Evolutionary conservation across 2,888 invertebrate species (phyloP), one percentile per base, ranked within the genome.

Genomic region (Polymixis lichenea): DNA sequence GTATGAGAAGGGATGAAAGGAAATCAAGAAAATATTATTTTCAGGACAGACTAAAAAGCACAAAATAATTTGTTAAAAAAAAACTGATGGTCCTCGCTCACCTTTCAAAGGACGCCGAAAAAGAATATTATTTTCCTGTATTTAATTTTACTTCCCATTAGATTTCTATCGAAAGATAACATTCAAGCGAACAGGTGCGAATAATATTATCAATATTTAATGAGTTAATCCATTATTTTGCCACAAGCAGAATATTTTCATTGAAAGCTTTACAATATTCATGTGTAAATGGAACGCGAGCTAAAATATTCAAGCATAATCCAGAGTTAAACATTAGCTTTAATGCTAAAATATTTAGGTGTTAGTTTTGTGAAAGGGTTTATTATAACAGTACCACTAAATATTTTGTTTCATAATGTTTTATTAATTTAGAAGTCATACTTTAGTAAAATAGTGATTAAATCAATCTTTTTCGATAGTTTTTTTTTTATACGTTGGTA

Each of bases 151-250:
- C 13, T 53, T 64, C 9, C 9, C 46, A 15, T 56, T 67, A 43
- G 15, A 38, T 62, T 68, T 15, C 32, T 46, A 58, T 19, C 8
- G 53, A 28, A 62, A 43, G 28, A 71, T 43, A 53, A n/a, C 15
- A 51, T 32, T 76, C 1, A 58, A 53, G n/a, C 28, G 55, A 68
- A 64, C 70, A n/a, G 32, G 19, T 43, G 61, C 17, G 32, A 66
- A 73, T 62, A 22, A 60, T 51, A 25, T 15, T 62, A 32, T 75
- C 28, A 46, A 80, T 82, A 49, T 84, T 80, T 68, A 71, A 82
- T 84, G 46, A 71, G 43, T 17, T 84, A 58, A 84, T 80, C 71
- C 68, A 72, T 82, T 82, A 80, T 84, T 84, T 80, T 58, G 46
- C 67, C 70, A 69, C 53, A 68, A 64, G 32, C 75, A 58, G 64